phyloP scores from a whole-genome alignment of 2,113 vertebrate species.

The Microcebus lehilahytsara region DNA sequence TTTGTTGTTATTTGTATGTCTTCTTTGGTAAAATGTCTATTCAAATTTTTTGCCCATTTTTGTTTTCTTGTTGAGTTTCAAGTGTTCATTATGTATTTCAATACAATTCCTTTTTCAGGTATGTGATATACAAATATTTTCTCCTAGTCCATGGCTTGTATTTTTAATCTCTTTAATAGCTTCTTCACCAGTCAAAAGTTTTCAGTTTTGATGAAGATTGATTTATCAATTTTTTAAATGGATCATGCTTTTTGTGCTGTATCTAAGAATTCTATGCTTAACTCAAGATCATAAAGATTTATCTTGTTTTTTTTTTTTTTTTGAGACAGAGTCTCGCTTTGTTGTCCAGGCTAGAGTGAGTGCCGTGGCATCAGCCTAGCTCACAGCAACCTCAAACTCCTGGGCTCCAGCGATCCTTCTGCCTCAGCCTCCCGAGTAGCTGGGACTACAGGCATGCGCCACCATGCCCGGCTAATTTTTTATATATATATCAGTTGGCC shows the following conservation, averaged over 20 bases:
- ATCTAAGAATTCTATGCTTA: background rate
- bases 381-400: no score
- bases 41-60: background rate
- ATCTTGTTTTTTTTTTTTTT: background rate
- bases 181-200: background rate
- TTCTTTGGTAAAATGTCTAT: background rate
- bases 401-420: no score
- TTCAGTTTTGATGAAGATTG: background rate
- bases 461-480: no score
- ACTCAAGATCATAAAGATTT: background rate
- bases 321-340: no score
- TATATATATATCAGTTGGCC: no score
- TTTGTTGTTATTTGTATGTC: background rate
- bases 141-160: background rate
- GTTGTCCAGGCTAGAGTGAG: no score
- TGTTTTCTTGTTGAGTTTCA: background rate
- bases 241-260: background rate
- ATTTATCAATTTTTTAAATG: background rate
- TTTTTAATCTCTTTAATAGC: background rate
- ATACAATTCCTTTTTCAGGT: background rate
- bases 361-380: no score
- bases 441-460: no score
- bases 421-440: no score
- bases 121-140: background rate
- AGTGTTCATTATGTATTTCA: background rate